These are phyloP conservation scores for Mesorhabditis belari DNA, from an alignment of 2,888 invertebrate species.

Conservation along the genomic window DNA sequence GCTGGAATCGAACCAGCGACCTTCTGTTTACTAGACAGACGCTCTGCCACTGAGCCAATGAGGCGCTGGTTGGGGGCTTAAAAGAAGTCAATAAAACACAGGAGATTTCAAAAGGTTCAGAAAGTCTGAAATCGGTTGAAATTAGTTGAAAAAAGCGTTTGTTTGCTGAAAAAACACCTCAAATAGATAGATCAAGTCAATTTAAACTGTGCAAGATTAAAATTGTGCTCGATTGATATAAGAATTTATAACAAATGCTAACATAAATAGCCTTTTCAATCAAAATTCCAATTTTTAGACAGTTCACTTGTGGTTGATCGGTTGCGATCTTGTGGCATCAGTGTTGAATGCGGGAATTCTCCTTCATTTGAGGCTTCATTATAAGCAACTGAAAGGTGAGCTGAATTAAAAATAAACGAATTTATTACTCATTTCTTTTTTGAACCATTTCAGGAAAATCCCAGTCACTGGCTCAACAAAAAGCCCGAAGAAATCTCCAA, in stretches of 20 bases:
- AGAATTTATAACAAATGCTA: too few species aligned
- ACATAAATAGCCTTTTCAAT: too few species aligned
- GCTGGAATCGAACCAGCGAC: slow-evolving; percentile 52
- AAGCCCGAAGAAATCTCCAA: not conserved
- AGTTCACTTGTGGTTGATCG: not conserved
- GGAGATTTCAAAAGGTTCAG: not conserved
- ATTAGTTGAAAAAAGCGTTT: too few species aligned
- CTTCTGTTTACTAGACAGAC: slow-evolving; percentile 53
- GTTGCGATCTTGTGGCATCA: not conserved
- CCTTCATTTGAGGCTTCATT: not conserved
- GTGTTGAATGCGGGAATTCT: not conserved
- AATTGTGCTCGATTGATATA: too few species aligned
- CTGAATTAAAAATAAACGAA: not conserved
- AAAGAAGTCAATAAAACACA: not conserved
- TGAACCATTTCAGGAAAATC: not conserved
- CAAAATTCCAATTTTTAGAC: too few species aligned
- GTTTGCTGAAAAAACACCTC: too few species aligned
- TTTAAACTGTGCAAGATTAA: too few species aligned
- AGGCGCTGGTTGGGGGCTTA: too few species aligned
- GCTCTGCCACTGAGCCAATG: slow-evolving; percentile 52
- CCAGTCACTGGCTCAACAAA: not conserved
- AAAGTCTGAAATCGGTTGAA: too few species aligned
- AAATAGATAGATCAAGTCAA: too few species aligned
- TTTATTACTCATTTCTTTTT: not conserved
- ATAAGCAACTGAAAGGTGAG: not conserved